Percentiles rank a stretch among this genome's conserved stretches.
Evolutionary conservation across 2,888 invertebrate species (phyloP).

Genomic region (Epicampocera succincta): DNA sequence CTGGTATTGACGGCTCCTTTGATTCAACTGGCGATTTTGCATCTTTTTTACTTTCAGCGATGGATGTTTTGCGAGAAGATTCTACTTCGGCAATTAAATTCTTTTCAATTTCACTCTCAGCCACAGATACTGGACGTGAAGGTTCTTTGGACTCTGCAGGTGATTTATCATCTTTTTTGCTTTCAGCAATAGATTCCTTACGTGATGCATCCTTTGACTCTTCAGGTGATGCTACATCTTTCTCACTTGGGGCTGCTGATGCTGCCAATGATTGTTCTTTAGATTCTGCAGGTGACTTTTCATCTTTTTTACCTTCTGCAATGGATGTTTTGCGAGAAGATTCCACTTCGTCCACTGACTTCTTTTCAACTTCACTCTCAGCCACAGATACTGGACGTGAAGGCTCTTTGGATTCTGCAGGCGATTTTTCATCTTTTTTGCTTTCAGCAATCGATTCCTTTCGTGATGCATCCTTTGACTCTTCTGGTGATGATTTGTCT

Average conservation of each 20-base stretch:
- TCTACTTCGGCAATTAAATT: conserved; percentile 50
- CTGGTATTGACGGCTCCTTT: no score
- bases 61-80: conserved; percentile 55
- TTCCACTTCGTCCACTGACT: conserved; percentile 50
- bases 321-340: conserved; percentile 74
- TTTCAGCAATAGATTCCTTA: conserved; percentile 44
- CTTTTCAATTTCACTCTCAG: conserved; percentile 32
- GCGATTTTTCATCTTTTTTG: conserved; percentile 38
- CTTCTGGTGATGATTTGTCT: conserved; percentile 52
- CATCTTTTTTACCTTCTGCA: conserved; percentile 69
- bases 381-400: conserved; percentile 36
- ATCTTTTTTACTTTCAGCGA: conserved; percentile 66
- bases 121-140: conserved; percentile 49
- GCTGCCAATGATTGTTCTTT: no score
- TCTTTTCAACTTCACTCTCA: conserved; percentile 36
- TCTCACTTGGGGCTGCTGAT: conserved; percentile 56
- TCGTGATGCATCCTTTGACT: conserved; percentile 25
- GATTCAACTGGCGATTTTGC: not conserved
- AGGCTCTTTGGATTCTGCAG: conserved; percentile 24
- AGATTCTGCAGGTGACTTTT: conserved; percentile 59
- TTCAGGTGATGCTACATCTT: conserved; percentile 40
- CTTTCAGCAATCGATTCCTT: conserved; percentile 54
- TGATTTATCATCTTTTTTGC: conserved; percentile 55
- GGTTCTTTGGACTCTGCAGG: conserved; percentile 61
- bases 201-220: conserved; percentile 41